Base-by-base conservation (phyloP, 2,797 vertebrate species). In the Molossus molossus region DNA sequence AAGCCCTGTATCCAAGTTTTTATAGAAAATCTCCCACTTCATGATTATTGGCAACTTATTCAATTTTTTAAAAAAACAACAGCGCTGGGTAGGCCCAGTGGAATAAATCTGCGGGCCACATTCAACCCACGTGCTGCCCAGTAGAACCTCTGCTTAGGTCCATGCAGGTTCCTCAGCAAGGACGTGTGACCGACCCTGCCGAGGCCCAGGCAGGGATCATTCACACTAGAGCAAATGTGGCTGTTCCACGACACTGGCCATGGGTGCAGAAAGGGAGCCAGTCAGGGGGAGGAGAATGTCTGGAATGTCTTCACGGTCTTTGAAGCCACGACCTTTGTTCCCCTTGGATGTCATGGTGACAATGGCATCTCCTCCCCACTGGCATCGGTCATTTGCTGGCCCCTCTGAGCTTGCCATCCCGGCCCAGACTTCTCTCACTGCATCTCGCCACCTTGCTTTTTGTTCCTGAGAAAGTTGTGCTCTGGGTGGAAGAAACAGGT, bases 261-360 rank as follows among this genome's bases (percentile, higher is more conserved):
- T 9, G 37, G 67, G 7, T 29, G 33, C n/a, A 20, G 45, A 64
- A 50, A 69, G 17, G 48, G 37, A 65, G 50, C 17, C 3, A 1
- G 1, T 0, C 3, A 69, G 55, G 48, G 13, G 15, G 2, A 37
- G 79, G 21, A 67, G 64, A 85, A 62, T 8, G 14, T 53, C 58
- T 15, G 53, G 69, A 60, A 55, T 12, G n/a, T 33, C 70, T 57
- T 53, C 40, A 0, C n/a, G 18, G 14, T 75, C 90, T 40, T 65
- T 15, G 1, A 57, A 62, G 57, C 65, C n/a, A 21, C 60, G 48
- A 12, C 55, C 73, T 53, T 76, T 48, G 65, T 21, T 50, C 21
- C 0, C 65, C 29, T 27, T 17, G 50, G 73, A 37, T 25, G 21
- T 81, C 23, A 3, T 6, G 48, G 33, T 0, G 0, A 15, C 3